Evolutionary conservation across 2,888 invertebrate genomes (phyloP).

Genomic region (Dinocampus coccinellae): DNA sequence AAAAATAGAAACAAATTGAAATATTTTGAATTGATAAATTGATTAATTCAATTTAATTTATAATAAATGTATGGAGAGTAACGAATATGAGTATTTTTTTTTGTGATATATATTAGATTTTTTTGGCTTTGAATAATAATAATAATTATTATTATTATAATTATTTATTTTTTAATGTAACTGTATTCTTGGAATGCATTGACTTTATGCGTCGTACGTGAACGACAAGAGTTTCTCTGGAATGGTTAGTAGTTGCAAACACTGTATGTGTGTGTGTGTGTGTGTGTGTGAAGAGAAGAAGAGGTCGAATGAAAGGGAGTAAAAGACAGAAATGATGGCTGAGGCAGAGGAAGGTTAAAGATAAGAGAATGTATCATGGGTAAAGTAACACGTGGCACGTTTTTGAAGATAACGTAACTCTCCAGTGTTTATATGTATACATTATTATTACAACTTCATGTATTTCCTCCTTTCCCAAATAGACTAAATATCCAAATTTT

Average conservation of each 20-base stretch:
- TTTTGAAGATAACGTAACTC: constrained; percentile 43
- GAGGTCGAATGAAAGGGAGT: not conserved
- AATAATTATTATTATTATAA: not conserved
- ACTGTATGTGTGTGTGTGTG: not conserved
- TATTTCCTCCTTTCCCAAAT: too few species aligned
- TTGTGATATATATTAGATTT: not conserved
- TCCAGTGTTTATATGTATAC: not conserved
- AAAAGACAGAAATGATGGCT: not conserved
- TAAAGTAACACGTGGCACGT: constrained; percentile 45
- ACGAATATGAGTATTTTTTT: too few species aligned
- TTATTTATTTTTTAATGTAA: not conserved
- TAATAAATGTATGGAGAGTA: too few species aligned
- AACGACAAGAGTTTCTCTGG: constrained; percentile 8
- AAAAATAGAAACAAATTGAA: not conserved
- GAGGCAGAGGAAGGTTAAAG: constrained; percentile 34
- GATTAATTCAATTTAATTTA: too few species aligned
- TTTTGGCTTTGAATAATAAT: not conserved
- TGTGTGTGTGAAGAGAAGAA: not conserved
- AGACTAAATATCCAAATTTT: too few species aligned
- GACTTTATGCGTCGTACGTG: constrained; percentile 26
- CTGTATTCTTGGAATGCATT: not conserved
- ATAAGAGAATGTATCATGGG: constrained; percentile 33
- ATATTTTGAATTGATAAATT: too few species aligned
- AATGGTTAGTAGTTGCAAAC: constrained; percentile 30
- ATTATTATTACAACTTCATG: not conserved